Evolutionary conservation across 2,888 invertebrate genomes (phyloP), one percentile per base, ranked within the genome.

Genomic region (Prosapia bicincta): DNA sequence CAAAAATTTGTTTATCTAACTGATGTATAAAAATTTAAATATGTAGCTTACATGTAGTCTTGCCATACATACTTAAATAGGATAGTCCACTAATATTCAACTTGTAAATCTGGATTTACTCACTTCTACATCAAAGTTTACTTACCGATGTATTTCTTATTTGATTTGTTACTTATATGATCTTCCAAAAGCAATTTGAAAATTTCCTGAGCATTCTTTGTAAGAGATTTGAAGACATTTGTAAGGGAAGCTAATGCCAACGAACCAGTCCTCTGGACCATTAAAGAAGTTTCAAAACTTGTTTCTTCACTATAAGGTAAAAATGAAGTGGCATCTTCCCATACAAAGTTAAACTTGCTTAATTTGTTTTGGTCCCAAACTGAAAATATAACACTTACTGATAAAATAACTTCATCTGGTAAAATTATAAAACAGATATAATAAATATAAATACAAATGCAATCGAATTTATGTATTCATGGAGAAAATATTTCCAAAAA

Each of bases 341-440:
- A 97, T 2, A 93, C 90, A 85, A 96, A 98, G 82, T 94, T 95
- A 81, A 92, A 96, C 82, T 93, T 91, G 81, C 93, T 92, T 26
- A 94, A 85, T 83, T 94, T 95, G 5, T 90, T 89, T 81, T 96
- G 94, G 83, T 97, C 95, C 95, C 97, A 97, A 81, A 97, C 95
- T 95, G 84, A 76, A 87, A 87, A 32, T 9, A 30, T 6, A 30
- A n/a, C n/a, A n/a, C n/a, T n/a, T n/a, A n/a, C n/a, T n/a, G n/a
- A n/a, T n/a, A n/a, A n/a, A n/a, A n/a, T n/a, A n/a, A n/a, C n/a
- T n/a, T n/a, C n/a, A n/a, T n/a, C n/a, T n/a, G n/a, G n/a, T n/a
- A n/a, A n/a, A n/a, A n/a, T n/a, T n/a, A n/a, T n/a, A n/a, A n/a
- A n/a, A n/a, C n/a, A n/a, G n/a, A n/a, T n/a, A n/a, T n/a, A n/a